Evolutionary conservation across 2,797 vertebrate species (phyloP).

Genomic region (Zalophus californianus): DNA sequence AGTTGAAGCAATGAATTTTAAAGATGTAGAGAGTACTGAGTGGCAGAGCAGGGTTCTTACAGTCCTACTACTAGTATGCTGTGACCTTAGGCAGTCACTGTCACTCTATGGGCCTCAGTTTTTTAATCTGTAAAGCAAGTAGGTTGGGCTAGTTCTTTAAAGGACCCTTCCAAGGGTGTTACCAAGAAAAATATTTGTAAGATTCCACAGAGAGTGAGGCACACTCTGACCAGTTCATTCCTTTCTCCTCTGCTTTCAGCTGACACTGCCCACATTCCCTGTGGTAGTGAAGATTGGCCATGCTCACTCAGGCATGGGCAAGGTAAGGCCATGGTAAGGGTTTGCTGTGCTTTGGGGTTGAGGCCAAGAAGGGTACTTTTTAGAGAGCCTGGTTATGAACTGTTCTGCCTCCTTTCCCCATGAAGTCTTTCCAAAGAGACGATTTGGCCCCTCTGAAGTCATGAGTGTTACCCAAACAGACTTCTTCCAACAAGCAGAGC

Average conservation of each 20-base stretch:
- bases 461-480: not conserved
- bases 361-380: not conserved
- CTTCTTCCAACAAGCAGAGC: not conserved
- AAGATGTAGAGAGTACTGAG: not conserved
- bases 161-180: not conserved
- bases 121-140: conserved; percentile 22
- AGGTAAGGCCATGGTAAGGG: conserved; percentile 90
- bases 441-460: not conserved
- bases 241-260: conserved; percentile 88
- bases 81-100: not conserved
- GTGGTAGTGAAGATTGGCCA: conserved; percentile 99
- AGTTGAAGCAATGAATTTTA: not conserved
- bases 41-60: not conserved
- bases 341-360: not conserved
- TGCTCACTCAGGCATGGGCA: conserved; percentile 99
- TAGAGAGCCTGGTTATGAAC: not conserved
- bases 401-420: not conserved
- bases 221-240: not conserved
- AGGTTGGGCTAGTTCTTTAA: not conserved
- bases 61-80: not conserved
- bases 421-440: conserved; percentile 4
- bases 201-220: conserved; percentile 25
- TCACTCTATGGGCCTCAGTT: not conserved
- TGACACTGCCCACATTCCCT: conserved; percentile 96
- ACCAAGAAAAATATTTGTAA: conserved; percentile 11